Evolutionary conservation across 2,888 invertebrate species (phyloP), one percentile per base, ranked within the genome.

Genomic region (Synergus japonicus): DNA sequence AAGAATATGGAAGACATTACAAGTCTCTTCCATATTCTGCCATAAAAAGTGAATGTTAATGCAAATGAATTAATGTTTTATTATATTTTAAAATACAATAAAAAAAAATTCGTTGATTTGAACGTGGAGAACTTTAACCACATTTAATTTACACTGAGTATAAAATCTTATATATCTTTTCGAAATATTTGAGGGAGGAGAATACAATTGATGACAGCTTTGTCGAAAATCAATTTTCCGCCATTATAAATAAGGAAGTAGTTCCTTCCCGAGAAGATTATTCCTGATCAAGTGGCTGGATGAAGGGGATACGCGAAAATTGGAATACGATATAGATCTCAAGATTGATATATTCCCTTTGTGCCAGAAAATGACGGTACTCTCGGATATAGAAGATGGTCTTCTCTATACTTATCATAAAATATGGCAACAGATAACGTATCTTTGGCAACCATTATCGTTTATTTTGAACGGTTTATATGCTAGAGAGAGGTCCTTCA

Each of bases 391-490:
- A 69, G 41, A 46, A 69, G 67, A 46, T 69, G 46, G 46, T 69
- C 29, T 46, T 69, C 67, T 49, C 46, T 69, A 15, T 69, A 69
- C 46, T 69, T 69, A 69, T 69, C 46, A 69, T 69, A 69, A 69
- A 69, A 69, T 69, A 69, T 69, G 46, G 67, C 46, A 69, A 69
- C 22, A 69, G 46, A 69, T 69, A 69, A 69, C 67, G 22, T 46
- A 69, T 69, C 67, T 69, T 69, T 49, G 46, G 67, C 67, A 46
- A 69, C 46, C 46, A 69, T 69, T 69, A 69, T 69, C 67, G 67
- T 69, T 69, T 69, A 49, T 69, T 69, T 69, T 69, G 12, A 69
- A 29, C 29, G 46, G 18, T 69, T 69, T 29, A 29, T 29, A 29
- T 69, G 46, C 46, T 69, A 13, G 46, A 69, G 29, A 69, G 15